Evolutionary conservation across 2,888 invertebrate species (phyloP), one percentile per base, ranked within the genome.

Genomic region (Gortyna flavago): DNA sequence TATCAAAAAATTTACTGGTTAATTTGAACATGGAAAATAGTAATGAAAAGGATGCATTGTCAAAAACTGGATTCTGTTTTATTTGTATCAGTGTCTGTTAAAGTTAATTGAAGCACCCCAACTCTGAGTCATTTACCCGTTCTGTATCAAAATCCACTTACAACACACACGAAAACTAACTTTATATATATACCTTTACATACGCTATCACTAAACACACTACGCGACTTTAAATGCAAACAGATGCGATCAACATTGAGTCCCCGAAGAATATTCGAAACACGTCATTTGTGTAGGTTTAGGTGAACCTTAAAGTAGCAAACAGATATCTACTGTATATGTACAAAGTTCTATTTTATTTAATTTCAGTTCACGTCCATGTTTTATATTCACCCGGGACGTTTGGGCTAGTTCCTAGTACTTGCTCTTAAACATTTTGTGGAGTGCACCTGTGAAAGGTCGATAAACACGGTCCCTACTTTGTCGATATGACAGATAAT

Each of bases 251-350:
- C 38, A 69, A 68, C 57, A 65, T 79, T 44, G 57, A 72, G 29
- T 68, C 62, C 66, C 48, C 9, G 11, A 68, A 68, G 64, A 65
- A 61, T 83, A 81, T 83, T 79, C 68, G 18, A 68, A 62, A 84
- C 84, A 81, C 79, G 79, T 78, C 69, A 68, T 72, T 66, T 59
- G 62, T 44, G 68, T 65, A 59, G 67, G 51, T 44, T 83, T 72
- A 83, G 62, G 32, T 51, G 62, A 51, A n/a, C 51, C 59, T 38
- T 57, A 35, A 62, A 62, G 57, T 64, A 61, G 41, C 48, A 79
- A 66, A 69, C 29, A 59, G 29, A 69, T 44, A 64, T 35, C 6
- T n/a, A n/a, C 13, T 3, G 38, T 54, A 32, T 41, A n/a, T 13
- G n/a, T 57, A 44, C 48, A 57, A 64, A 70, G n/a, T 78, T 79